A percentile compares a stretch with the other conserved stretches of the same genome.
phyloP scores from a whole-genome alignment of 2,797 vertebrate species.

The Anas capensis region DNA sequence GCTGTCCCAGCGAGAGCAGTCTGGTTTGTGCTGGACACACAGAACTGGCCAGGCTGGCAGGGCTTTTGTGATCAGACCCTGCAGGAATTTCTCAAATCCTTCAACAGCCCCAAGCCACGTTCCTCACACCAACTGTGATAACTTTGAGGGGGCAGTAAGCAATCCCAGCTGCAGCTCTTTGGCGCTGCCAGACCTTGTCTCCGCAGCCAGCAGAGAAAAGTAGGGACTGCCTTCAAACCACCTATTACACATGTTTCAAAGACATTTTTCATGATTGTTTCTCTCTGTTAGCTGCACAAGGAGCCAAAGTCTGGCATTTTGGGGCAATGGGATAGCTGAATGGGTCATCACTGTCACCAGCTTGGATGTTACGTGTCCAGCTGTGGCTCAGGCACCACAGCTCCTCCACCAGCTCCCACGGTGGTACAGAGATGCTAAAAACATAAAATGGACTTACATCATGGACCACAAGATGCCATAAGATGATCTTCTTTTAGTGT shows the following conservation, averaged over 20 bases:
- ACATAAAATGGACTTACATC: not conserved
- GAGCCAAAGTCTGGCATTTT: not conserved
- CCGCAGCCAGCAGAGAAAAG: not conserved
- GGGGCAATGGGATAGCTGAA: not conserved
- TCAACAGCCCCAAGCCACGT: not conserved
- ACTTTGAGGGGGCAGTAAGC: not conserved
- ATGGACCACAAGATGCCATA: not conserved
- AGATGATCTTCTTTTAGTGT: not conserved
- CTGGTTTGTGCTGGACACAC: not conserved
- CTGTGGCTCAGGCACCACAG: not conserved
- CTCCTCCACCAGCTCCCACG: not conserved
- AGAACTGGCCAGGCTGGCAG: not conserved
- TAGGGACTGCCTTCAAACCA: not conserved
- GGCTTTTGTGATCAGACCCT: not conserved
- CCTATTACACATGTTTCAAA: not conserved
- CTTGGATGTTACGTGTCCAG: not conserved
- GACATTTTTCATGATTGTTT: not conserved
- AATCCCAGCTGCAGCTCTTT: not conserved
- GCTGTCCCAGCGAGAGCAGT: constrained; percentile 2
- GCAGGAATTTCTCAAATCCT: constrained; percentile 25
- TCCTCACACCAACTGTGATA: not conserved
- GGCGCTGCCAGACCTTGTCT: not conserved
- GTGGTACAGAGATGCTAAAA: not conserved
- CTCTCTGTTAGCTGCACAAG: not conserved
- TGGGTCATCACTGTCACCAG: not conserved